Conservation (phyloP, 1,140 invertebrate genomes). For the Drosophila subobscura region DNA sequence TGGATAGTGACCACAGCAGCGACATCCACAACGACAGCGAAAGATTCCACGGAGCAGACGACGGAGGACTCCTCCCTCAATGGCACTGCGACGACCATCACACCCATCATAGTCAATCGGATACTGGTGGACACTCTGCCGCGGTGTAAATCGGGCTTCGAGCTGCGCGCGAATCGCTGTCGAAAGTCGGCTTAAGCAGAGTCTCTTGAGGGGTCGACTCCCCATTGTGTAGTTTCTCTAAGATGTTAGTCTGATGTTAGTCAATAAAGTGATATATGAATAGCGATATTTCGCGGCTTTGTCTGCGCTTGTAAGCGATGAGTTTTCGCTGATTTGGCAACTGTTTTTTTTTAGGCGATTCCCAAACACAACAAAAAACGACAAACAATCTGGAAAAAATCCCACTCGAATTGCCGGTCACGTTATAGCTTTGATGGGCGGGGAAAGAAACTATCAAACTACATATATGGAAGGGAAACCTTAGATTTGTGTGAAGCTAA, state of each 20-base stretch:
- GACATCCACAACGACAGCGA: neutral
- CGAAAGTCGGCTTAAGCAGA: slow-evolving; percentile 40
- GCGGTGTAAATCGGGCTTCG: slow-evolving; percentile 37
- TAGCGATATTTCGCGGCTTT: slow-evolving; percentile 5
- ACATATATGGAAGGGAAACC: too few species aligned
- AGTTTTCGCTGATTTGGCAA: slow-evolving; percentile 10
- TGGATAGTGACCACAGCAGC: neutral
- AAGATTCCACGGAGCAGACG: neutral
- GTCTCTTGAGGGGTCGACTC: too few species aligned
- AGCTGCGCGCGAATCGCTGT: slow-evolving; percentile 53
- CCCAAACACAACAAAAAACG: too few species aligned
- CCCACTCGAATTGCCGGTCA: too few species aligned
- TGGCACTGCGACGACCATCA: slow-evolving; percentile 11
- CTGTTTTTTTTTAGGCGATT: too few species aligned
- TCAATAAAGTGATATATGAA: slow-evolving; percentile 36
- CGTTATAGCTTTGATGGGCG: too few species aligned
- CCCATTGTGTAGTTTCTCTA: slow-evolving; percentile 1
- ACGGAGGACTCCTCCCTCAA: neutral
- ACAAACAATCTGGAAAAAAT: too few species aligned
- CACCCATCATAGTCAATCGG: slow-evolving; percentile 48
- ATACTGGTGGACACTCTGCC: slow-evolving; percentile 52
- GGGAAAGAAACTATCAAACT: too few species aligned
- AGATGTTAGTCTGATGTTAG: slow-evolving; percentile 8
- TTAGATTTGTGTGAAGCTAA: too few species aligned
- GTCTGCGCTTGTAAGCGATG: slow-evolving; percentile 3